A percentile compares a stretch with the other conserved stretches of the same genome.
Conservation (phyloP, 53 echinoderm and acorn worm species). For the Mesocentrotus franciscanus region DNA sequence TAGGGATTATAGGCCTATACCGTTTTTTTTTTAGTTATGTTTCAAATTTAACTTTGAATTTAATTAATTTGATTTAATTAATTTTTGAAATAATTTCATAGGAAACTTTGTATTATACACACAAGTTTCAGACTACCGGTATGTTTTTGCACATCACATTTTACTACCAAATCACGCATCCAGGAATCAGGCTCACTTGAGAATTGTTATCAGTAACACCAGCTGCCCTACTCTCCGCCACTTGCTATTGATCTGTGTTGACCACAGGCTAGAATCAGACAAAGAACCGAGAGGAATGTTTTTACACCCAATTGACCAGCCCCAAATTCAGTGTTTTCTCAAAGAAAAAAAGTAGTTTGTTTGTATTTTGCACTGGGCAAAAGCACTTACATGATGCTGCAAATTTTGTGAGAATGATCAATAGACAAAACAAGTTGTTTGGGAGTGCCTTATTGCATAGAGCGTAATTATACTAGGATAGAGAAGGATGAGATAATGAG, state of each 20-base stretch:
- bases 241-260: conserved; percentile 51
- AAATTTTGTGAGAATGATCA: neutral
- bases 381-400: conserved; percentile 17
- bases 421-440: neutral
- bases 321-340: neutral
- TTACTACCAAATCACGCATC: neutral
- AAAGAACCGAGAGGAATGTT: conserved; percentile 50
- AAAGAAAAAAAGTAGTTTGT: conserved; percentile 13
- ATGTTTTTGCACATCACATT: neutral
- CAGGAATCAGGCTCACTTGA: conserved; percentile 19
- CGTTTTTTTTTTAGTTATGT: too few relatives aligned
- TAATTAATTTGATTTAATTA: too few relatives aligned
- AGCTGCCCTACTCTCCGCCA: conserved; percentile 46
- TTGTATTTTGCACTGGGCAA: neutral
- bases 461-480: neutral
- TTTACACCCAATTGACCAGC: conserved; percentile 47
- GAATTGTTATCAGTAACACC: conserved; percentile 56
- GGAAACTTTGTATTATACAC: too few relatives aligned
- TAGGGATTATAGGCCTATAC: too few relatives aligned
- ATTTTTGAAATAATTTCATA: too few relatives aligned
- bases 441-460: neutral
- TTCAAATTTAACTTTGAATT: too few relatives aligned
- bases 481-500: neutral
- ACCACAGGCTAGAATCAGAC: conserved; percentile 52
- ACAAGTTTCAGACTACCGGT: too few relatives aligned